A percentile compares a stretch with the other conserved stretches of the same genome.
Evolutionary conservation across 2,888 invertebrate genomes (phyloP).

Genomic region (Protodeltote pygarga): DNA sequence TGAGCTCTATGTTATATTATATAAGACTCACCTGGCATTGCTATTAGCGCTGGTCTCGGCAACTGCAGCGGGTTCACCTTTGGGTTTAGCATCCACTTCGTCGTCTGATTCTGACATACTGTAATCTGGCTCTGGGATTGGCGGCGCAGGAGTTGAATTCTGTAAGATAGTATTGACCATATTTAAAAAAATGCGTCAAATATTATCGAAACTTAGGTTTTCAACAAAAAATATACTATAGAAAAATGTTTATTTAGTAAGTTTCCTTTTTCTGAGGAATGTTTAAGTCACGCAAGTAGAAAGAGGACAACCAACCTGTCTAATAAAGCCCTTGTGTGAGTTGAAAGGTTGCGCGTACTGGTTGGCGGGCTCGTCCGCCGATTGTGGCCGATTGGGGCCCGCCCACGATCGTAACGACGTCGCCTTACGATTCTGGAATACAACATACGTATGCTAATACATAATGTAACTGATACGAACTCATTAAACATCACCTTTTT

Average conservation of each 20-base stretch:
- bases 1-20: not conserved
- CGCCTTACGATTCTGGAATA: conserved; percentile 86
- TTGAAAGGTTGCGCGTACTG: conserved; percentile 83
- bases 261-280: no score
- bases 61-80: conserved; percentile 81
- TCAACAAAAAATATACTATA: no score
- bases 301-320: no score
- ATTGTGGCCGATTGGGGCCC: conserved; percentile 68
- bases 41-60: conserved; percentile 92
- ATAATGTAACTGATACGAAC: no score
- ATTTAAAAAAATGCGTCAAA: no score
- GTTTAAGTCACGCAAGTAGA: no score
- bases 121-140: conserved; percentile 97
- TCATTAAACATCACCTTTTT: no score
- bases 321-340: conserved; percentile 68
- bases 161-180: conserved; percentile 47
- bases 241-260: no score
- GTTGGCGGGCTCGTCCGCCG: conserved; percentile 72
- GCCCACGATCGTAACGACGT: conserved; percentile 85
- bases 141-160: conserved; percentile 88
- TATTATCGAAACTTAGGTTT: no score
- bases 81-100: conserved; percentile 88
- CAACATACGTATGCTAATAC: not conserved
- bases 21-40: conserved; percentile 86
- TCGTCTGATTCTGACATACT: conserved; percentile 95